These are phyloP conservation scores for Bombus terrestris DNA, from an alignment of 1,140 invertebrate species.

Conservation along the genomic window DNA sequence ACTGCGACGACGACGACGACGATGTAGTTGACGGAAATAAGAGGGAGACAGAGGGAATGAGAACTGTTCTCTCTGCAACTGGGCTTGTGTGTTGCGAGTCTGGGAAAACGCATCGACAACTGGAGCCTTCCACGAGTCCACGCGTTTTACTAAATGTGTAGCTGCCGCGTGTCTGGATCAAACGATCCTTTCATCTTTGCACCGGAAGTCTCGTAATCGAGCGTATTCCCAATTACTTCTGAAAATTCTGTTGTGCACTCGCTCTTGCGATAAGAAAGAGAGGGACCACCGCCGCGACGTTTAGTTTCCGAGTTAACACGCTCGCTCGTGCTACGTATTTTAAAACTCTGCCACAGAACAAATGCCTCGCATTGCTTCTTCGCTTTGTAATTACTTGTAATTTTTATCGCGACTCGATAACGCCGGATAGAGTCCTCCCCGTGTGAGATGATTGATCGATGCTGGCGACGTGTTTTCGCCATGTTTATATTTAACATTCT, in stretches of 20 bases:
- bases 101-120: constrained; percentile 55
- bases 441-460: background rate
- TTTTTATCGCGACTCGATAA: background rate
- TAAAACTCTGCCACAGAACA: background rate
- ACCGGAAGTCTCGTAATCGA: constrained; percentile 30
- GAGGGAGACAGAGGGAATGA: constrained; percentile 34
- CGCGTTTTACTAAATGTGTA: constrained; percentile 32
- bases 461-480: background rate
- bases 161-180: constrained; percentile 41
- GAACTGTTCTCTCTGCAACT: constrained; percentile 48
- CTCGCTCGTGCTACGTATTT: background rate
- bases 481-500: constrained; percentile 20
- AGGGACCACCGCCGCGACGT: too few relatives aligned
- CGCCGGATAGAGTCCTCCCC: background rate
- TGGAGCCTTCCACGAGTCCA: constrained; percentile 21
- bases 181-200: constrained; percentile 40
- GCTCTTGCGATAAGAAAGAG: background rate
- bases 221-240: constrained; percentile 32
- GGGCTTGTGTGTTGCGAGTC: constrained; percentile 55
- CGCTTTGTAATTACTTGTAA: background rate
- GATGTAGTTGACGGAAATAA: constrained; percentile 13
- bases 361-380: background rate
- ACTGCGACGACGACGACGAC: background rate
- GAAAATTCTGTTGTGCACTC: constrained; percentile 14
- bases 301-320: background rate